Evolutionary conservation across 23 tunicate genomes (phyloP).

Genomic region (Oikopleura dioica): DNA sequence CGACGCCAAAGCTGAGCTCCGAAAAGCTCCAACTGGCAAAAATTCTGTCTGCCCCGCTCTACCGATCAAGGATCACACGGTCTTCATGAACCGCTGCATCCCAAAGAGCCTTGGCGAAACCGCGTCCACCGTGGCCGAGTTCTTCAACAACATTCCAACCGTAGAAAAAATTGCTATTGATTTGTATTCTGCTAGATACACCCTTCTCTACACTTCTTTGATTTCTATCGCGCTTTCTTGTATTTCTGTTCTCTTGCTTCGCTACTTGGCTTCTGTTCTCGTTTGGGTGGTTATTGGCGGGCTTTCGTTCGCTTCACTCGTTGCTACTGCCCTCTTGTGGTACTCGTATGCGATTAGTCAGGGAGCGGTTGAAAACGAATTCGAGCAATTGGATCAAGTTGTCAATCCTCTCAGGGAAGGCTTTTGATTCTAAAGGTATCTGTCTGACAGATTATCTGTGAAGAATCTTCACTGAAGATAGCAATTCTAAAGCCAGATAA

Average conservation of each 20-base stretch:
- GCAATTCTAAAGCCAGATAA: no score
- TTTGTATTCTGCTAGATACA: background rate
- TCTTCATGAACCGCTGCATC: background rate
- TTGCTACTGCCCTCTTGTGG: background rate
- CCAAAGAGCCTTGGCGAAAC: background rate
- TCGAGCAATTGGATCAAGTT: background rate
- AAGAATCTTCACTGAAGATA: no score
- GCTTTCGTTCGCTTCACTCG: background rate
- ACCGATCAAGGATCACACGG: background rate
- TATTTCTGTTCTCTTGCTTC: background rate
- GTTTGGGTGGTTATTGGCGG: slow-evolving; percentile 7
- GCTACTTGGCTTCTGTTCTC: background rate
- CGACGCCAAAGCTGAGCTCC: background rate
- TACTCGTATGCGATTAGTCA: slow-evolving; percentile 1
- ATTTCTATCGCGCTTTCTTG: background rate
- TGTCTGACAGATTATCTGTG: no score
- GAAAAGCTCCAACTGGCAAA: background rate
- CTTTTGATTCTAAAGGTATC: no score
- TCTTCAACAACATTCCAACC: background rate
- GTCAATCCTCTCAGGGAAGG: background rate
- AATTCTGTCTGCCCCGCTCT: background rate
- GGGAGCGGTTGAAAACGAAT: background rate
- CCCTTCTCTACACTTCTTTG: background rate
- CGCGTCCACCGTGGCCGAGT: background rate
- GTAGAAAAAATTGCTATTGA: background rate